These are phyloP conservation scores for Hucho hucho DNA, from an alignment of 2,113 vertebrate species.

Conservation along the genomic window DNA sequence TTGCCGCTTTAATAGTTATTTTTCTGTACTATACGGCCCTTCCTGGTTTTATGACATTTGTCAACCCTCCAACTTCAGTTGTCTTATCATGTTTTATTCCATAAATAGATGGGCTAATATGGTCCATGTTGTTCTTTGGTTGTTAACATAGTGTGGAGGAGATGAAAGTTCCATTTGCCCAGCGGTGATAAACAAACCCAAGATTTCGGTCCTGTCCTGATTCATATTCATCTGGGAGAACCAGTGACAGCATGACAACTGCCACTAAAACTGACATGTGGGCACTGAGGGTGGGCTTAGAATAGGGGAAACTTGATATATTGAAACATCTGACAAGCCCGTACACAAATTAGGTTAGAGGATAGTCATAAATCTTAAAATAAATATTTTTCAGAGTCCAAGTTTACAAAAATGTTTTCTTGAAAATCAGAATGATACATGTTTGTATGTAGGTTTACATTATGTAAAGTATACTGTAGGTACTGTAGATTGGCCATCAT, in stretches of 20 bases:
- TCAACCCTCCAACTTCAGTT: constrained; percentile 6
- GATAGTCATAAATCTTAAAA: neutral
- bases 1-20: constrained; percentile 14
- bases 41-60: constrained; percentile 27
- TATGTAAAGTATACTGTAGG: no score
- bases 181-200: constrained; percentile 25
- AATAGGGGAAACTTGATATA: constrained; percentile 2
- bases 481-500: constrained; percentile 20
- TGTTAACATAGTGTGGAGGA: neutral
- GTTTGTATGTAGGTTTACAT: neutral
- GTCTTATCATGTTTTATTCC: constrained; percentile 14
- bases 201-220: constrained; percentile 29
- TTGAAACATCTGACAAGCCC: neutral
- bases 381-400: neutral
- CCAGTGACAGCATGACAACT: constrained; percentile 29
- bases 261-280: constrained; percentile 17
- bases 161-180: constrained; percentile 7
- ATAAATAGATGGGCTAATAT: constrained; percentile 7
- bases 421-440: neutral
- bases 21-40: constrained; percentile 10
- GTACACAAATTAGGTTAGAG: neutral
- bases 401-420: neutral
- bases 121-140: constrained; percentile 8
- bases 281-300: constrained; percentile 19
- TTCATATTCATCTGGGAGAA: constrained; percentile 35